Percentiles rank a stretch among this genome's conserved stretches.
These are phyloP conservation scores for Actinopyga echinites DNA, from an alignment of 53 echinoderm and acorn worm genomes.

Conservation along the genomic window DNA sequence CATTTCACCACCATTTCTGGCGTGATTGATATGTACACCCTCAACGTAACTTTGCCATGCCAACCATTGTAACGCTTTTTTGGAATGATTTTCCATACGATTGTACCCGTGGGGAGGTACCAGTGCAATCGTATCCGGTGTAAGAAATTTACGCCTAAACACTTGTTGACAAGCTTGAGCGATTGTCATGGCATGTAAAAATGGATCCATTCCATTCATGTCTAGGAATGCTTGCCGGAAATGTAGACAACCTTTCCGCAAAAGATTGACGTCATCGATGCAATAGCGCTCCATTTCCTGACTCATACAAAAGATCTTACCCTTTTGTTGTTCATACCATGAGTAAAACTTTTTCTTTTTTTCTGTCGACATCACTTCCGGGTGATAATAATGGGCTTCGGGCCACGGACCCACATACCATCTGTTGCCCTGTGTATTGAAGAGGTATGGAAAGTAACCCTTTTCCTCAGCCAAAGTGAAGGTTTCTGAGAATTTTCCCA, in stretches of 20 bases:
- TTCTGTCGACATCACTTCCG: slow-evolving; percentile 1
- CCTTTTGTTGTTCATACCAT: not conserved
- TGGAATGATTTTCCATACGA: slow-evolving; percentile 17
- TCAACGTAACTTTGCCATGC: not conserved
- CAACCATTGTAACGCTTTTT: slow-evolving; percentile 38
- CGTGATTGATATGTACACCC: slow-evolving; percentile 45
- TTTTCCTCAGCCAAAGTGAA: slow-evolving; percentile 2
- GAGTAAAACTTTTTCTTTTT: not conserved
- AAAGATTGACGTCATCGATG: not conserved
- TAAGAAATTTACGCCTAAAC: too few relatives aligned
- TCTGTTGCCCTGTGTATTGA: slow-evolving; percentile 8
- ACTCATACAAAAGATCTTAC: not conserved
- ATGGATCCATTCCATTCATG: not conserved
- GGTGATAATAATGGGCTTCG: not conserved
- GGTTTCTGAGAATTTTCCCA: not conserved
- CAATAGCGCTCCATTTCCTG: not conserved
- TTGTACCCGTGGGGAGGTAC: not conserved
- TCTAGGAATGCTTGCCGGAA: not conserved
- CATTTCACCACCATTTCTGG: slow-evolving; percentile 46
- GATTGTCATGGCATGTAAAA: too few relatives aligned
- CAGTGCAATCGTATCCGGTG: slow-evolving; percentile 26
- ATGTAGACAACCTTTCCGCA: not conserved
- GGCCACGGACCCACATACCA: slow-evolving; percentile 4
- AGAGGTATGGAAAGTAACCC: slow-evolving; percentile 35
- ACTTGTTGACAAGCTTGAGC: too few relatives aligned